These are phyloP conservation scores for Vanessa cardui DNA, from an alignment of 2,888 invertebrate genomes.

Conservation along the genomic window DNA sequence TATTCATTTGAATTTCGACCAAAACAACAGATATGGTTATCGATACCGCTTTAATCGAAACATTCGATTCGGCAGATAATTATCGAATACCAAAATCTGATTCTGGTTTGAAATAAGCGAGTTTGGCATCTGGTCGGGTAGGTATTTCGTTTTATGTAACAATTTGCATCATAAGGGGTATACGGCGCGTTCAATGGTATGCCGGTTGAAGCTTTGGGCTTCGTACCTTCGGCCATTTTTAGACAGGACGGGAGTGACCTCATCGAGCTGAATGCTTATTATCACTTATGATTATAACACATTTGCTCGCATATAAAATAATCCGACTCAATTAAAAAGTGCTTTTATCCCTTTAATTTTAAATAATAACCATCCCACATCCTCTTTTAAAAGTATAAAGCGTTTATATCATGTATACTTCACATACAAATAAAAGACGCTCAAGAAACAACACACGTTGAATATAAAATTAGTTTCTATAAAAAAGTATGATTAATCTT, in stretches of 20 bases:
- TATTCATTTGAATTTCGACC: neutral
- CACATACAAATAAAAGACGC: constrained; percentile 9
- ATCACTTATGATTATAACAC: neutral
- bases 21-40: constrained; percentile 10
- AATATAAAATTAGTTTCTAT: constrained; percentile 31
- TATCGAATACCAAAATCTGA: constrained; percentile 24
- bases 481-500: constrained; percentile 38
- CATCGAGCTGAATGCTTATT: constrained; percentile 19
- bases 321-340: neutral
- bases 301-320: neutral
- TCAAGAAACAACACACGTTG: constrained; percentile 22
- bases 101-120: constrained; percentile 25
- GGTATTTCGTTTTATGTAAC: constrained; percentile 30
- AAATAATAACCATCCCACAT: neutral
- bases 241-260: constrained; percentile 35
- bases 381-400: neutral
- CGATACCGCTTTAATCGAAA: constrained; percentile 16
- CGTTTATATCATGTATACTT: neutral
- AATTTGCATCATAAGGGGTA: constrained; percentile 41
- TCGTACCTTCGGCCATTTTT: constrained; percentile 32
- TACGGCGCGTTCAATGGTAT: constrained; percentile 23
- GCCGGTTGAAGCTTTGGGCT: constrained; percentile 18
- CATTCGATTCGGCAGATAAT: constrained; percentile 15
- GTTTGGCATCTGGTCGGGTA: constrained; percentile 25
- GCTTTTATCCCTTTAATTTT: neutral